A percentile compares a stretch with the other conserved stretches of the same genome.
These are phyloP conservation scores for Scaptomyza tumidula DNA, from an alignment of 2,888 invertebrate genomes.

Conservation along the genomic window DNA sequence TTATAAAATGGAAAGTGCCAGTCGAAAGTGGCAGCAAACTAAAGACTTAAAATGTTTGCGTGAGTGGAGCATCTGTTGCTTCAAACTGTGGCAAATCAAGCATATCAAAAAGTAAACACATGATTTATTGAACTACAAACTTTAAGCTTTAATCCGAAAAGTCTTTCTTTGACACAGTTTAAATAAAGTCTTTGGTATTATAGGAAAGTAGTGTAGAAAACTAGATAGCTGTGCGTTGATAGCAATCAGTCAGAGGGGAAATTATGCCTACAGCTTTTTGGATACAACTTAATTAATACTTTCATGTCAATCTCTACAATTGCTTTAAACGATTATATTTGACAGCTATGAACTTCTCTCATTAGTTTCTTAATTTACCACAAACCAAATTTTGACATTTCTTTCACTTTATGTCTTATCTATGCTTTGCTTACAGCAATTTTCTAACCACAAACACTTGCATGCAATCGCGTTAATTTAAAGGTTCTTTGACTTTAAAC, in stretches of 20 bases:
- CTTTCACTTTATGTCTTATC: conserved; percentile 25
- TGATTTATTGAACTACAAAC: conserved; percentile 30
- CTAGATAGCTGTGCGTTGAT: background rate
- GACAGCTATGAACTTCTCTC: conserved; percentile 14
- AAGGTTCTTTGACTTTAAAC: conserved; percentile 69
- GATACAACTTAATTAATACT: background rate
- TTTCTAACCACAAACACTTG: conserved; percentile 1
- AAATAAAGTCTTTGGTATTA: background rate
- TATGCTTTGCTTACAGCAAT: background rate
- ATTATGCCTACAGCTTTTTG: too few species aligned
- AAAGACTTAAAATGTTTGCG: conserved; percentile 7
- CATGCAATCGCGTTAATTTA: conserved; percentile 50
- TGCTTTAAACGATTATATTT: background rate
- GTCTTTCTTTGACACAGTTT: background rate
- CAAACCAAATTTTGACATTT: conserved; percentile 18
- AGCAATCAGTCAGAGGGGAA: background rate
- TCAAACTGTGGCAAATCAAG: conserved; percentile 30
- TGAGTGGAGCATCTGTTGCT: conserved; percentile 28
- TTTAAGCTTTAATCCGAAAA: too few species aligned
- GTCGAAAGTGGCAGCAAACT: conserved; percentile 31
- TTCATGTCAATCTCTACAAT: conserved; percentile 5
- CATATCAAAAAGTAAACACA: conserved; percentile 35
- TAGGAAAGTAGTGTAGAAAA: background rate
- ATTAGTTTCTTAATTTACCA: conserved; percentile 15
- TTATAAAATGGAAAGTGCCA: conserved; percentile 54